Base-by-base conservation (phyloP, 2,888 invertebrate genomes). In the Malthinus seriepunctatus region DNA sequence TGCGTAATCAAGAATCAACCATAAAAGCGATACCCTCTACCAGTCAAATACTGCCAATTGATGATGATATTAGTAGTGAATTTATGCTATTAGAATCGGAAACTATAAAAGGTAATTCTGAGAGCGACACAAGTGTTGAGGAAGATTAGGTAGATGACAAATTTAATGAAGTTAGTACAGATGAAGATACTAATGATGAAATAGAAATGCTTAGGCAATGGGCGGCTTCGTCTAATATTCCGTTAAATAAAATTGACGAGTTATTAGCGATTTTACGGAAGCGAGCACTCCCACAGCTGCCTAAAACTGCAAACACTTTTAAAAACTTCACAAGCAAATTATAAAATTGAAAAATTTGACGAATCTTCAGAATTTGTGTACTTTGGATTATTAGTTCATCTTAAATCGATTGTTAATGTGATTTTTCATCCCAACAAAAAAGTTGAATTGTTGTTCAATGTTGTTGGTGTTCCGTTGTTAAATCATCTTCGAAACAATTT, bases 21-120 rank as follows among this genome's bases (percentile, higher is more conserved):
- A n/a, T n/a, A n/a, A n/a, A n/a, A n/a, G n/a, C n/a, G 2, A 8
- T n/a, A 34, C 34, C 63, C 47, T 61, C 47, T 51, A 63, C 56
- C 34, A 51, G 56, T 56, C 49, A 47, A 56, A 32, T 45, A 38
- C n/a, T n/a, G n/a, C n/a, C n/a, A n/a, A n/a, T n/a, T n/a, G n/a
- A n/a, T n/a, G n/a, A n/a, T n/a, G n/a, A n/a, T n/a, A n/a, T n/a
- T n/a, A n/a, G n/a, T n/a, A n/a, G n/a, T n/a, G n/a, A n/a, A n/a
- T n/a, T n/a, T n/a, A n/a, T n/a, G n/a, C n/a, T n/a, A n/a, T n/a
- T n/a, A n/a, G n/a, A n/a, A n/a, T n/a, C n/a, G n/a, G n/a, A n/a
- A n/a, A n/a, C n/a, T n/a, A n/a, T n/a, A n/a, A n/a, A n/a, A n/a
- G n/a, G n/a, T n/a, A n/a, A n/a, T n/a, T n/a, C n/a, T n/a, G n/a